Evolutionary conservation across 2,888 invertebrate genomes (phyloP), one percentile per base, ranked within the genome.

Genomic region (Phytoseiulus persimilis): DNA sequence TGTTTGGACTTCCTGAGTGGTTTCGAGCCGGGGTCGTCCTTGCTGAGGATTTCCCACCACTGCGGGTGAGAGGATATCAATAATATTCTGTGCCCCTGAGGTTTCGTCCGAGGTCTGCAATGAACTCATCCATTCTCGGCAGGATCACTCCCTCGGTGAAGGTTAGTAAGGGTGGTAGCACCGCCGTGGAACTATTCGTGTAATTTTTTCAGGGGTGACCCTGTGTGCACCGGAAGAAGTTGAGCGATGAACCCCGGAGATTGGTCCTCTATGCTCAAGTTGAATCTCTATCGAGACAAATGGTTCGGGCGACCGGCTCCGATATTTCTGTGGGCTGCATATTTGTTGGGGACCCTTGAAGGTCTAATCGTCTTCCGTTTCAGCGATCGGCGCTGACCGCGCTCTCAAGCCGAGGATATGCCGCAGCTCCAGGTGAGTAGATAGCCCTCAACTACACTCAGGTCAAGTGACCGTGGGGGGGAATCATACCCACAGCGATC

Each of bases 401-500:
- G 32, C 87, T 87, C 87, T 87, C 87, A 3, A 87, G 33, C 32
- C 32, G 87, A n/a, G 87, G 87, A 32, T 87, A 87, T 45, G 87
- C 87, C n/a, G 87, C 87, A 39, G 87, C 87, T 32, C 87, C 33
- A 33, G 87, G 87, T 87, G 45, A 87, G 33, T 84, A 23, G 11
- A 18, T 84, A 1, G 39, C 1, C 28, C 18, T 28, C 65, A 65
- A 28, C 18, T 65, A 6, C 28, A 11, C 92, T 90, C 95, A 92
- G 96, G 97, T 92, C 96, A 96, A 32, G 99, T 39, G 39, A 39
- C 9, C 39, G 39, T 39, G 3, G 39, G n/a, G n/a, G n/a, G 5
- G 9, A 39, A 39, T 6, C 9, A 9, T 39, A 39, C 3, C 39
- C 3, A 9, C 3, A 9, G 39, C 5, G 39, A 39, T 39, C 3